Evolutionary conservation across 2,888 invertebrate genomes (phyloP).

Genomic region (Agrotis segetum): DNA sequence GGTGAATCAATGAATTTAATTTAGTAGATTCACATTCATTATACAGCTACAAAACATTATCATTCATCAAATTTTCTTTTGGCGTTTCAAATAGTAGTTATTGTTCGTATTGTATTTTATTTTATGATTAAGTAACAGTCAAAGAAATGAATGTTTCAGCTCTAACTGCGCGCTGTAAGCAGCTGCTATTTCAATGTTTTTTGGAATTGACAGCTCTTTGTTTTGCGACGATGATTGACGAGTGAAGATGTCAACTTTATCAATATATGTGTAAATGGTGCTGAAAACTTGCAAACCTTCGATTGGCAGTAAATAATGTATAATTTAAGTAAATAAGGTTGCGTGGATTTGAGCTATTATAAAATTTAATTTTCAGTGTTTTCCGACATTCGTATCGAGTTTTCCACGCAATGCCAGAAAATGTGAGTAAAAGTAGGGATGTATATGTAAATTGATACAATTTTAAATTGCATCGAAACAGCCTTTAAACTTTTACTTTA

Average conservation of each 20-base stretch:
- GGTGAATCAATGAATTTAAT: not conserved
- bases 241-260: not conserved
- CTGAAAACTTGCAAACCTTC: not conserved
- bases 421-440: not conserved
- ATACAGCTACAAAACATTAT: not conserved
- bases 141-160: constrained; percentile 27
- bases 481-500: too few relatives aligned
- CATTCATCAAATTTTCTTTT: constrained; percentile 8
- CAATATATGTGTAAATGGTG: not conserved
- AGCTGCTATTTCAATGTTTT: constrained; percentile 7
- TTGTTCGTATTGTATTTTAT: constrained; percentile 4
- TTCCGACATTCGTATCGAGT: not conserved
- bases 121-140: constrained; percentile 11
- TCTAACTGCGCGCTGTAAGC: not conserved
- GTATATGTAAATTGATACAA: not conserved
- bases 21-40: not conserved
- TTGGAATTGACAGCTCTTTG: constrained; percentile 18
- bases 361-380: not conserved
- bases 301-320: not conserved
- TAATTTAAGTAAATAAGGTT: not conserved
- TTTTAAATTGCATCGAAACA: not conserved
- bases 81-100: not conserved
- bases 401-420: not conserved
- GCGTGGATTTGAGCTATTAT: not conserved
- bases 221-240: constrained; percentile 9